These are phyloP conservation scores for Neoaliturus tenellus DNA, from an alignment of 2,888 invertebrate genomes.

Conservation along the genomic window DNA sequence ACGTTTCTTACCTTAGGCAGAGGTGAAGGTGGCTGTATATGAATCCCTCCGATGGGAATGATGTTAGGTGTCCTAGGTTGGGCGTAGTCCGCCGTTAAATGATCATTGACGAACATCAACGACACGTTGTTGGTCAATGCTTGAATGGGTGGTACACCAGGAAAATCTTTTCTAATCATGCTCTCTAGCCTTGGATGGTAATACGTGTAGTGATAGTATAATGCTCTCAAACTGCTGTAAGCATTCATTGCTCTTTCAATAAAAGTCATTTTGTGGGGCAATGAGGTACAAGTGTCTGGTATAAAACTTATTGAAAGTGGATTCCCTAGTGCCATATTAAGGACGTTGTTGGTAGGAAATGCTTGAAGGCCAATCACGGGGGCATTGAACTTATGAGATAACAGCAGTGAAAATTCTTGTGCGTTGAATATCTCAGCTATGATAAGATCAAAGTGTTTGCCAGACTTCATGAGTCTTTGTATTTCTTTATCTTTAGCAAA, in stretches of 20 bases:
- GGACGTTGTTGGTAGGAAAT: background rate
- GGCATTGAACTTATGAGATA: background rate
- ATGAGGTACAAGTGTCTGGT: background rate
- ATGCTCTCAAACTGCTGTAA: background rate
- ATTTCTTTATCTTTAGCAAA: background rate
- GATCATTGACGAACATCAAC: background rate
- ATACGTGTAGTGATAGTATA: background rate
- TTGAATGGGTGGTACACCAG: background rate
- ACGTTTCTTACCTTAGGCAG: background rate
- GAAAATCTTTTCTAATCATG: background rate
- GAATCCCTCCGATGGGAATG: background rate
- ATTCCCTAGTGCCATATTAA: background rate
- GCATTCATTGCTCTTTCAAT: background rate
- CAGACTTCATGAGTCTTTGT: background rate
- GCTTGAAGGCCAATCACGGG: constrained; percentile 16
- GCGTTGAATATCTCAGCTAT: background rate
- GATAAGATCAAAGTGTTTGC: background rate
- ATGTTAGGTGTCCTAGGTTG: background rate
- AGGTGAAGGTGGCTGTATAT: background rate
- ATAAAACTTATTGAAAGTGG: background rate
- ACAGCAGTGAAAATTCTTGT: background rate
- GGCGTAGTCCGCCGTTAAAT: background rate
- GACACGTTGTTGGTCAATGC: background rate
- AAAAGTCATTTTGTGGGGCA: constrained; percentile 4
- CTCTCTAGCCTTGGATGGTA: background rate